Conservation (phyloP, 2,113 vertebrate genomes). For the Dermatemys mawii region DNA sequence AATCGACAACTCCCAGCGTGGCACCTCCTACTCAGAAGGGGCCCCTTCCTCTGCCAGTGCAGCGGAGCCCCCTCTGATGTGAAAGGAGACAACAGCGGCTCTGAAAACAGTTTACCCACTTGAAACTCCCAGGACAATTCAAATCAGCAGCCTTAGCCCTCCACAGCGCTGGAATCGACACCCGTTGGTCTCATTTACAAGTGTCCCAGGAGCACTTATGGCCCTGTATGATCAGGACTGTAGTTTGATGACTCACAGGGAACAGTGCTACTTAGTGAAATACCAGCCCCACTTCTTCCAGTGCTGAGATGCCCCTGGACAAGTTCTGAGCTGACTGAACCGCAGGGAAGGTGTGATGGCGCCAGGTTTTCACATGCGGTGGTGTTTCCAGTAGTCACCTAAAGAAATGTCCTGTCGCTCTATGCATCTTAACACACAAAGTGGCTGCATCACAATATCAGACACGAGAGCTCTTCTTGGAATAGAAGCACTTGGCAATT, state of each 20-base stretch:
- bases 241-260: not conserved
- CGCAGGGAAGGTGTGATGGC: not conserved
- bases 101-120: not conserved
- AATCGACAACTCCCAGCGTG: too few relatives aligned
- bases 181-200: not conserved
- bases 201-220: not conserved
- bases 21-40: too few relatives aligned
- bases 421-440: not conserved
- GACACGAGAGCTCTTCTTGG: not conserved
- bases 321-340: not conserved
- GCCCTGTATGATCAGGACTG: not conserved
- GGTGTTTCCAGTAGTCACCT: not conserved
- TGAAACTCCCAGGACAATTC: not conserved
- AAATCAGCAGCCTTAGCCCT: not conserved
- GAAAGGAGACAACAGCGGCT: not conserved
- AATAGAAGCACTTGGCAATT: not conserved
- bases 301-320: not conserved
- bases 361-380: not conserved
- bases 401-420: not conserved
- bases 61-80: not conserved
- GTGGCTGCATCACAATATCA: not conserved
- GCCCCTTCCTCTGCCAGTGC: too few relatives aligned
- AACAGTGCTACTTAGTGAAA: not conserved
- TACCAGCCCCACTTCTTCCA: not conserved
- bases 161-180: not conserved